These are phyloP conservation scores for Nysson spinosus DNA, from an alignment of 2,888 invertebrate species.

Conservation along the genomic window DNA sequence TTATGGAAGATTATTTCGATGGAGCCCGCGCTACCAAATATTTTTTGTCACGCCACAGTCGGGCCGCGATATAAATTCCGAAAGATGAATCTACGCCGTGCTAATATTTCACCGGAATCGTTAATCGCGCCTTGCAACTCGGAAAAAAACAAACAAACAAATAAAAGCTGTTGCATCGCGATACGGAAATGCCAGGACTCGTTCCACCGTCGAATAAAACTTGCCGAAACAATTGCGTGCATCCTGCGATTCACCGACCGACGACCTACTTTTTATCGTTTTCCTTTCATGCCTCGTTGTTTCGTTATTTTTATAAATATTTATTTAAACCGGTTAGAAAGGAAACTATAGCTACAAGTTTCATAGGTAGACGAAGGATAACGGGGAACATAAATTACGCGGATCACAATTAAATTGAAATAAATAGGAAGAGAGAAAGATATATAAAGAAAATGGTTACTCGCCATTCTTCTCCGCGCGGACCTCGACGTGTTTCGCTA, in stretches of 20 bases:
- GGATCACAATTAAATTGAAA: too few species aligned
- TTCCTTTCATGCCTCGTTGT: neutral
- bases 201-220: slow-evolving; percentile 23
- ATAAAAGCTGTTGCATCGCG: neutral
- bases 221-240: slow-evolving; percentile 37
- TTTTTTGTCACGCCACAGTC: too few species aligned
- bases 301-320: too few species aligned
- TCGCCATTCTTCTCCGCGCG: neutral
- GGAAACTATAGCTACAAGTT: too few species aligned
- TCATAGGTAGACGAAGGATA: too few species aligned
- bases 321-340: too few species aligned
- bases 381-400: too few species aligned
- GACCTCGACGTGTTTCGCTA: neutral
- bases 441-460: too few species aligned
- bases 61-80: too few species aligned
- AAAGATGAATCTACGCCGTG: neutral
- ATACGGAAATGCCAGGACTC: neutral
- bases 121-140: neutral
- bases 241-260: slow-evolving; percentile 9
- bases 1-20: too few species aligned
- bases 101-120: neutral
- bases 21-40: too few species aligned
- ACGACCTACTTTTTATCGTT: neutral
- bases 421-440: too few species aligned
- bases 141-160: neutral